These are phyloP conservation scores for Anoplius nigerrimus DNA, from an alignment of 2,888 invertebrate species.

Conservation along the genomic window DNA sequence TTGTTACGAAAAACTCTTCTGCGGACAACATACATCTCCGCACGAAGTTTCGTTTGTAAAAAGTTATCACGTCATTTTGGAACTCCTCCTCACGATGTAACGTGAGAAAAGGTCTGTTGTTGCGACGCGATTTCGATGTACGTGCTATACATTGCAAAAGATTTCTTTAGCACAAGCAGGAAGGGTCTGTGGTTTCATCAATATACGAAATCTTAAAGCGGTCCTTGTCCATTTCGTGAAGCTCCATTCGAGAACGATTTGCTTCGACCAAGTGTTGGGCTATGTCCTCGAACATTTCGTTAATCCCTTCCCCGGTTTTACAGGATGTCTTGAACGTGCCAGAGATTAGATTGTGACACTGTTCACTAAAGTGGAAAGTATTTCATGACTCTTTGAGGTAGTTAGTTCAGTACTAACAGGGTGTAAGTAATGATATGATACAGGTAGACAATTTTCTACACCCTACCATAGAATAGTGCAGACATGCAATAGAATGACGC, in stretches of 20 bases:
- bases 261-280: slow-evolving; percentile 87
- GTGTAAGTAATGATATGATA: too few species aligned
- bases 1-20: not conserved
- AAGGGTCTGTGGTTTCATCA: slow-evolving; percentile 77
- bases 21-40: too few species aligned
- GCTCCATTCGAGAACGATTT: slow-evolving; percentile 88
- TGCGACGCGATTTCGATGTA: too few species aligned
- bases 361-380: slow-evolving; percentile 80
- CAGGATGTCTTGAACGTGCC: slow-evolving; percentile 94
- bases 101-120: too few species aligned
- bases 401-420: not conserved
- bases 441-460: not conserved
- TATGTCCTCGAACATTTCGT: slow-evolving; percentile 94
- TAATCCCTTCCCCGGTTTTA: slow-evolving; percentile 89
- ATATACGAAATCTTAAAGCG: slow-evolving; percentile 85
- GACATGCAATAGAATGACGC: not conserved
- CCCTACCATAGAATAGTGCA: not conserved
- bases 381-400: not conserved
- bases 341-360: slow-evolving; percentile 93
- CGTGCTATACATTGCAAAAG: not conserved
- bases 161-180: slow-evolving; percentile 75
- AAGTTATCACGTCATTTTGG: too few species aligned
- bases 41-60: too few species aligned
- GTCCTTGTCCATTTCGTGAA: slow-evolving; percentile 86
- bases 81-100: too few species aligned